Base-by-base conservation (phyloP, 2,113 vertebrate genomes). In the Oncorhynchus clarkii region DNA sequence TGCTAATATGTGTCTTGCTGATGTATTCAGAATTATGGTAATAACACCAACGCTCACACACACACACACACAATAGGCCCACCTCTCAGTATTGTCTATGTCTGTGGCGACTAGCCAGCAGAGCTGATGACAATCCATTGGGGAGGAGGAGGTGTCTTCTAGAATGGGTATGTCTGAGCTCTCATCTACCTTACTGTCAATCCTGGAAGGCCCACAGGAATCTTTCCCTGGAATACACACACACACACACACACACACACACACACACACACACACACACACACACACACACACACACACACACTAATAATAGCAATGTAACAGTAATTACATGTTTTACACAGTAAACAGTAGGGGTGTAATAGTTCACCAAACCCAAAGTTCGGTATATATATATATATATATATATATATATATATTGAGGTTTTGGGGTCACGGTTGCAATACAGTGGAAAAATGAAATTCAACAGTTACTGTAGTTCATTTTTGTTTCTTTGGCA, bases 11-110 rank as follows among this genome's bases (percentile, higher is more conserved):
- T 4, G 67, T 48, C n/a, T 26, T n/a, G 5, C 7, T 24, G 45
- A 49, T 48, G 22, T 11, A 70, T 22, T 20, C 69, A 70, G 22
- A n/a, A 70, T 22, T 26, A 29, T 6, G 39, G 39, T 45, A 45
- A 45, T 11, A 45, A 11, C 39, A 39, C 39, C 0, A 2, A 45
- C 9, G 9, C 39, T 8, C 34, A 3, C 39, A 12, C 39, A 70
- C 68, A 71, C 54, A 71, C 75, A 65, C 68, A 70, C n/a, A 76
- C 75, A 48, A 22, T 57, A 2, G 7, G 20, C n/a, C 85, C 81
- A 97, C 97, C 92, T 96, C 90, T 99, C 97, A 66, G 96, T 97
- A 87, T 97, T 97, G 86, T 98, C 96, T 78, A 97, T 98, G 89
- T 98, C 97, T 64, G 93, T 94, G 88, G 95, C 96, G 93, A 98